phyloP scores from a whole-genome alignment of 2,797 vertebrate species.

The Chromis chromis region DNA sequence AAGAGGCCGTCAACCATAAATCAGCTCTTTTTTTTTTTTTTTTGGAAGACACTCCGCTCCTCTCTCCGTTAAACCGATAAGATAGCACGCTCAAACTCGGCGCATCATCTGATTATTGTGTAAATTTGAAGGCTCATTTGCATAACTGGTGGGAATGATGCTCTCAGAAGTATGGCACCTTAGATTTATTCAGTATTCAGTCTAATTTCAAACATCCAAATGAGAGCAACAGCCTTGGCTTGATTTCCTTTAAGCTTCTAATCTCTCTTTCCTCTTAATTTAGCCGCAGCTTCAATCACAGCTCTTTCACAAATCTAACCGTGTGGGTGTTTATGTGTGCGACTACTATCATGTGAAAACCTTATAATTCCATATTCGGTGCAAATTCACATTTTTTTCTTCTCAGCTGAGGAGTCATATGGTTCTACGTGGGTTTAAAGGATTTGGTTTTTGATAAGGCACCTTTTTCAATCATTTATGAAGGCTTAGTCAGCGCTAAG shows the following conservation, averaged over 20 bases:
- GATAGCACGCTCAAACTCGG: conserved; percentile 41
- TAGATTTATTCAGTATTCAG: conserved; percentile 66
- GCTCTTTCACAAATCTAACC: conserved; percentile 71
- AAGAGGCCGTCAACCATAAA: conserved; percentile 57
- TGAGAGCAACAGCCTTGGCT: conserved; percentile 77
- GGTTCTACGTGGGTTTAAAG: conserved; percentile 5
- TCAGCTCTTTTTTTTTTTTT: conserved; percentile 34
- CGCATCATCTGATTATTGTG: conserved; percentile 74
- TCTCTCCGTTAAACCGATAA: conserved; percentile 51
- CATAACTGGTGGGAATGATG: conserved; percentile 71
- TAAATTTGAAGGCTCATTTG: conserved; percentile 66
- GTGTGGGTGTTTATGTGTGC: conserved; percentile 65
- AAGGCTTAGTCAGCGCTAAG: background rate
- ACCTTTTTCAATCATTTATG: background rate
- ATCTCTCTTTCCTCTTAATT: conserved; percentile 78
- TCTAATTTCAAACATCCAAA: conserved; percentile 80
- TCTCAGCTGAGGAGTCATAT: conserved; percentile 33
- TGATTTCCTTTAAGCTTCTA: conserved; percentile 77
- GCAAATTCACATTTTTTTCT: conserved; percentile 32
- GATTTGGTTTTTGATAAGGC: conserved; percentile 18
- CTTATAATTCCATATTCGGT: conserved; percentile 50
- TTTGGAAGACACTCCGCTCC: conserved; percentile 32
- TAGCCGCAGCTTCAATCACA: conserved; percentile 73
- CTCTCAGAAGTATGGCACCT: conserved; percentile 69
- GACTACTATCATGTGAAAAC: conserved; percentile 67